These are phyloP conservation scores for Cheirogaleus major DNA, from an alignment of 2,797 vertebrate genomes.

Conservation along the genomic window DNA sequence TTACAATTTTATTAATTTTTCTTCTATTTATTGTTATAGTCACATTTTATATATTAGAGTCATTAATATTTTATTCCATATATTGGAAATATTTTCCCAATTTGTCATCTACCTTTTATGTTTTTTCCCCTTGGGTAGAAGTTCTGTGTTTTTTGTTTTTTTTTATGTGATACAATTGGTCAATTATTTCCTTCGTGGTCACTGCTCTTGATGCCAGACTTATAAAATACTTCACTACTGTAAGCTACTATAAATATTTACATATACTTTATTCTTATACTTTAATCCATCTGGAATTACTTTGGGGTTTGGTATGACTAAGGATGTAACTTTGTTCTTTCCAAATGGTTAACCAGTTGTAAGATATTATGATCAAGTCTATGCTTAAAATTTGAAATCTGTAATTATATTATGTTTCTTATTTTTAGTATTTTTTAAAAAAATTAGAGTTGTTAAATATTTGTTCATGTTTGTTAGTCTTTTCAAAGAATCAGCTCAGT, in stretches of 20 bases:
- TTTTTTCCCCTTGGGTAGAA: neutral
- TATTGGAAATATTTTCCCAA: neutral
- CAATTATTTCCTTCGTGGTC: neutral
- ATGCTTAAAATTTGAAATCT: slow-evolving; percentile 3
- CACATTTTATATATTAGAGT: neutral
- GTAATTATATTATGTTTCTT: neutral
- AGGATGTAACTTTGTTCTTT: neutral
- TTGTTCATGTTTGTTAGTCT: neutral
- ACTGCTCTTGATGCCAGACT: neutral
- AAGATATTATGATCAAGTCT: neutral
- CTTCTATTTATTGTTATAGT: neutral
- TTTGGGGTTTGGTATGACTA: neutral
- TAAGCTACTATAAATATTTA: slow-evolving; percentile 3
- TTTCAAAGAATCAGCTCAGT: neutral
- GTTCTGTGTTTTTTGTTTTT: neutral
- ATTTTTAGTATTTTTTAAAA: neutral
- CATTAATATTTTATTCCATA: neutral
- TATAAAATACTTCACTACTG: neutral
- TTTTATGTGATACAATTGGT: neutral
- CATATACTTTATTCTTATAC: neutral
- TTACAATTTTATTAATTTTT: slow-evolving; percentile 5
- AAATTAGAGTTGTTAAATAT: neutral
- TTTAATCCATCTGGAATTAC: neutral
- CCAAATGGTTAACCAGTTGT: neutral
- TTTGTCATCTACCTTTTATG: neutral